phyloP scores from a whole-genome alignment of 2,888 invertebrate species.

The Ormyrus pomaceus region DNA sequence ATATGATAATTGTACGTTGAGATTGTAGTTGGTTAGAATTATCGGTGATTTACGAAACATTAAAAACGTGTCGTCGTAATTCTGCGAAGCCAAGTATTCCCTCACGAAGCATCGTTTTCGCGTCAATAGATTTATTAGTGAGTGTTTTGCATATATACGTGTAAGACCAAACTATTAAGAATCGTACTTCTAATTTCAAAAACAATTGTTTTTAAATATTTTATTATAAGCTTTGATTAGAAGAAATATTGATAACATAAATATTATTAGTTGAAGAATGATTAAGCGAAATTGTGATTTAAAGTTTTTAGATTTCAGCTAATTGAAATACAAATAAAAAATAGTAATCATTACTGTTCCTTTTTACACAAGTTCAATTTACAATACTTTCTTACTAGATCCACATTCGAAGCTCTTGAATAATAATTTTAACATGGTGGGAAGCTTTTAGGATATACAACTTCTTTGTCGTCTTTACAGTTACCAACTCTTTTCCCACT shows the following conservation, averaged over 20 bases:
- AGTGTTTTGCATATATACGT: neutral
- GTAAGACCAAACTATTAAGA: constrained; percentile 9
- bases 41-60: constrained; percentile 54
- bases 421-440: too few species aligned
- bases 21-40: constrained; percentile 47
- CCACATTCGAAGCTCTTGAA: too few species aligned
- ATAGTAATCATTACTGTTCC: too few species aligned
- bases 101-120: constrained; percentile 8
- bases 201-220: neutral
- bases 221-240: neutral
- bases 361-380: too few species aligned
- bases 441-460: too few species aligned
- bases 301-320: too few species aligned
- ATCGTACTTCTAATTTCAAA: neutral
- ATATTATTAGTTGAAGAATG: too few species aligned
- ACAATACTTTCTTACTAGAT: too few species aligned
- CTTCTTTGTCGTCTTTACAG: too few species aligned
- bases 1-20: constrained; percentile 50
- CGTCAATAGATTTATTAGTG: constrained; percentile 41
- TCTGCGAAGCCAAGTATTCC: constrained; percentile 26
- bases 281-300: too few species aligned
- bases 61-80: constrained; percentile 50
- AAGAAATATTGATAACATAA: neutral
- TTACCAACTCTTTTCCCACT: too few species aligned
- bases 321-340: too few species aligned